These are phyloP conservation scores for Amiota minor DNA, from an alignment of 2,888 invertebrate species.

Conservation along the genomic window DNA sequence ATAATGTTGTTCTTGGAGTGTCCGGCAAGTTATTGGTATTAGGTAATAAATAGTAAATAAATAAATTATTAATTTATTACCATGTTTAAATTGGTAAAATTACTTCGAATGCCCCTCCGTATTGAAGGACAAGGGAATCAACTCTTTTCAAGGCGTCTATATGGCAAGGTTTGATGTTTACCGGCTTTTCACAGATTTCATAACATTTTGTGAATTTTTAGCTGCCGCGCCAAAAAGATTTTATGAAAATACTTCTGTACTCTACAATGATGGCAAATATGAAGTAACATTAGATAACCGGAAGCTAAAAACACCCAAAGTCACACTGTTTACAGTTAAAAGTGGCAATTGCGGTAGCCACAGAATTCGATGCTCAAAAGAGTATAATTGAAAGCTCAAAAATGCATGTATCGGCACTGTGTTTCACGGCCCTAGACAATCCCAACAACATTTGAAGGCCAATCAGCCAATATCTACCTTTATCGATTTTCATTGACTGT, in stretches of 20 bases:
- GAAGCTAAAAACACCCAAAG: constrained; percentile 92
- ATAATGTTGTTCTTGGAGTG: no score
- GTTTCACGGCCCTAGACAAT: constrained; percentile 94
- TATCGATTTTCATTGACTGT: no score
- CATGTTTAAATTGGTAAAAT: no score
- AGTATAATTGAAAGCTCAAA: constrained; percentile 82
- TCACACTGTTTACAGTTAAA: constrained; percentile 82
- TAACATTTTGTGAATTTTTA: constrained; percentile 36
- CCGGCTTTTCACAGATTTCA: constrained; percentile 1
- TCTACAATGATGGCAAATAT: constrained; percentile 81
- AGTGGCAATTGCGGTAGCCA: constrained; percentile 92
- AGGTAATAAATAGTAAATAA: no score
- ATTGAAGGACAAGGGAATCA: background rate
- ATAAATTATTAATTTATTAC: no score
- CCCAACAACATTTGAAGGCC: no score
- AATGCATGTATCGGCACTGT: constrained; percentile 95
- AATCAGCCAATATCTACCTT: no score
- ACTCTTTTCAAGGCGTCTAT: constrained; percentile 49
- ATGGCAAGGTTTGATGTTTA: constrained; percentile 45
- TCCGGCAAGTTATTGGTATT: no score
- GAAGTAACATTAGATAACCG: constrained; percentile 92
- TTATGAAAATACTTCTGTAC: constrained; percentile 82
- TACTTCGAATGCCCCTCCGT: constrained; percentile 37
- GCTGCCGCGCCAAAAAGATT: constrained; percentile 80
- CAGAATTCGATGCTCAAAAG: constrained; percentile 94